phyloP scores from a whole-genome alignment of 1,140 invertebrate genomes.

The Pogonus chalceus region DNA sequence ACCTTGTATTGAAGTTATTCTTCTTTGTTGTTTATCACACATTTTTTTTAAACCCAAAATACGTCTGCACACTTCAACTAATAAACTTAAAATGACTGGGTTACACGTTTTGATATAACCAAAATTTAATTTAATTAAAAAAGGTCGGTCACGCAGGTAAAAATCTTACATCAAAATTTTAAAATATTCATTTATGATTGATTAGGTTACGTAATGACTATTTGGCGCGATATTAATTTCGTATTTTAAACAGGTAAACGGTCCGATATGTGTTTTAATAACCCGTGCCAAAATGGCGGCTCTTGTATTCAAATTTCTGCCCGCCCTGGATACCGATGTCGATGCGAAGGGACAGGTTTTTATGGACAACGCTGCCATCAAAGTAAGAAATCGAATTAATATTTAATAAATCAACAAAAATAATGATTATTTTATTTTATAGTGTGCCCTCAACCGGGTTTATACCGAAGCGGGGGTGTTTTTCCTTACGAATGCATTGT shows the following conservation, averaged over 20 bases:
- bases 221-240: not conserved
- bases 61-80: too few species aligned
- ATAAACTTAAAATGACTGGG: too few species aligned
- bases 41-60: too few species aligned
- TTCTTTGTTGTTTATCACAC: too few species aligned
- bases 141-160: too few species aligned
- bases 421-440: constrained; percentile 18
- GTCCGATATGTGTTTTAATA: constrained; percentile 47
- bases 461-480: constrained; percentile 34
- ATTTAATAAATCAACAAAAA: constrained; percentile 11
- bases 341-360: constrained; percentile 62
- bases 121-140: too few species aligned
- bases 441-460: constrained; percentile 46
- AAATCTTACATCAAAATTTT: too few species aligned
- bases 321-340: constrained; percentile 55
- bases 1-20: too few species aligned
- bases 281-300: constrained; percentile 52
- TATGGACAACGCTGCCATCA: constrained; percentile 51
- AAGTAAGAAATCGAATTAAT: constrained; percentile 24
- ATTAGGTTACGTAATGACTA: constrained; percentile 4
- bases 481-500: constrained; percentile 60
- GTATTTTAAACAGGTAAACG: constrained; percentile 40
- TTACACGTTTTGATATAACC: too few species aligned
- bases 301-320: constrained; percentile 57
- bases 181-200: too few species aligned